Percentiles rank a stretch among this genome's conserved stretches.
Conservation (phyloP, 2,888 invertebrate species). For the Luperina nickerlii region DNA sequence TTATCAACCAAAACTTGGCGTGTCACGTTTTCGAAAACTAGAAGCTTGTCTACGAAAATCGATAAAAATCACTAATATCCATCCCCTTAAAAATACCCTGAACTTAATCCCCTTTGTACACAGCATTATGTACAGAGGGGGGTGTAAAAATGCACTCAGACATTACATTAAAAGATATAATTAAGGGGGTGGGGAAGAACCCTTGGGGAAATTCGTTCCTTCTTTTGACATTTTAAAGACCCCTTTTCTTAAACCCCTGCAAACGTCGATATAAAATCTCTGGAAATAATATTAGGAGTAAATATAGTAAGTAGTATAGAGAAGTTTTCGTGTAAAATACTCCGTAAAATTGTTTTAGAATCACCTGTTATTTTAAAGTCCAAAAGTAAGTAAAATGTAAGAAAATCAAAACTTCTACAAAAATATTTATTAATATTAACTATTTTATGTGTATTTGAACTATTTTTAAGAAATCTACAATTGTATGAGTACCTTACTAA, state of each 20-base stretch:
- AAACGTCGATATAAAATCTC: constrained; percentile 52
- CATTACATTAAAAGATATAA: constrained; percentile 90
- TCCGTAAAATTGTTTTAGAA: not conserved
- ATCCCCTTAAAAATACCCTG: constrained; percentile 69
- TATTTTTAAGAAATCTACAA: not conserved
- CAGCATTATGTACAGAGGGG: constrained; percentile 75
- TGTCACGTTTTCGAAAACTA: constrained; percentile 8
- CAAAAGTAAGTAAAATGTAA: not conserved
- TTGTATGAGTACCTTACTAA: not conserved
- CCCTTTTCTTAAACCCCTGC: constrained; percentile 85
- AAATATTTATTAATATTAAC: not conserved
- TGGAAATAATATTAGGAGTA: constrained; percentile 47
- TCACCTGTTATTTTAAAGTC: not conserved
- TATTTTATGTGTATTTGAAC: not conserved
- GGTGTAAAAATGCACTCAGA: constrained; percentile 89
- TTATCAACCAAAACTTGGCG: fast-evolving
- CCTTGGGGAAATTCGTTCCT: constrained; percentile 86
- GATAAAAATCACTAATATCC: constrained; percentile 54
- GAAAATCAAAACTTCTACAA: not conserved
- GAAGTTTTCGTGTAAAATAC: not conserved
- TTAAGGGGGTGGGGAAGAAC: constrained; percentile 86
- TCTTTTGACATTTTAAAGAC: constrained; percentile 89
- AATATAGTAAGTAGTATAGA: not conserved
- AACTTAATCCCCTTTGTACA: constrained; percentile 68
- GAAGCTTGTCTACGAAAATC: constrained; percentile 39